Conservation (phyloP, 2,797 vertebrate species). For the Rhabdophis nuchalis region DNA sequence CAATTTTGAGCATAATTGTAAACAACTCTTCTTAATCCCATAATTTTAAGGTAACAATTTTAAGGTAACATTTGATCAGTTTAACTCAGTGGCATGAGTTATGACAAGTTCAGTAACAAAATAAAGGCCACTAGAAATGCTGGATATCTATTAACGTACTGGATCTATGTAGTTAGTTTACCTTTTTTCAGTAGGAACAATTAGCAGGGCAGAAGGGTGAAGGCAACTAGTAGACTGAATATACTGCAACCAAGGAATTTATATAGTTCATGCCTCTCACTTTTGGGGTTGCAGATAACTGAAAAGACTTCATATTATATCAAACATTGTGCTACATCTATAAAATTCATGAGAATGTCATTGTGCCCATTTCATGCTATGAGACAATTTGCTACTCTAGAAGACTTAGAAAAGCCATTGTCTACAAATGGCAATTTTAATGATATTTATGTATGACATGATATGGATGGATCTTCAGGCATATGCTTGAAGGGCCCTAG, state of each 20-base stretch:
- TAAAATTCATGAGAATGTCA: background rate
- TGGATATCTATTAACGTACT: background rate
- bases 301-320: background rate
- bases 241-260: background rate
- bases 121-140: background rate
- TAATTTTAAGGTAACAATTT: background rate
- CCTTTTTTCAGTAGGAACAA: background rate
- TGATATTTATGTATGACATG: background rate
- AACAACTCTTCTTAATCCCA: background rate
- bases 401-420: background rate
- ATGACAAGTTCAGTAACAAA: background rate
- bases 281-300: background rate
- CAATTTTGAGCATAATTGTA: background rate
- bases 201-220: background rate
- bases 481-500: background rate
- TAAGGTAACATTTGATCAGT: background rate
- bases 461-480: background rate
- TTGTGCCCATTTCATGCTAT: background rate
- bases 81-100: background rate
- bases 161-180: background rate
- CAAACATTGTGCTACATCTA: background rate
- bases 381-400: background rate
- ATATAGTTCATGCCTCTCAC: background rate
- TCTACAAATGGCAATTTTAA: background rate
- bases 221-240: background rate